A percentile compares a stretch with the other conserved stretches of the same genome.
Evolutionary conservation across 1,140 invertebrate genomes (phyloP).

Genomic region (Papilio aristodemus): DNA sequence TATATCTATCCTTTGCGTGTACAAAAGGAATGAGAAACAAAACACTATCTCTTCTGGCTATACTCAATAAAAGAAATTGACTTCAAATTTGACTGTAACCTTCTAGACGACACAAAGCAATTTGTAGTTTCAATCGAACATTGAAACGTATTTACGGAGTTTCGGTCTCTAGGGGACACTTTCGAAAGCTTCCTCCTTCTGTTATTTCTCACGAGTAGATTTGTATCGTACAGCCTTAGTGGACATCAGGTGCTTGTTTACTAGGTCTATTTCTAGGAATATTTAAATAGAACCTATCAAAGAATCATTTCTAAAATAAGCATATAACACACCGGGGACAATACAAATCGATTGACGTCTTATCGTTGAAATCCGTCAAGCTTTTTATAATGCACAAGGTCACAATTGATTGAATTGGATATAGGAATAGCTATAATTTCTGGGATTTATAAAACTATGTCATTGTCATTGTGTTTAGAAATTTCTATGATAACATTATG

Average conservation of each 20-base stretch:
- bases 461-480: not conserved
- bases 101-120: conserved; percentile 19
- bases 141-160: conserved; percentile 13
- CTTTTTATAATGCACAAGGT: no score
- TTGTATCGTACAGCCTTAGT: not conserved
- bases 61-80: conserved; percentile 17
- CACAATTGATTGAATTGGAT: no score
- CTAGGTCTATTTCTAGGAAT: not conserved
- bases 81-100: conserved; percentile 15
- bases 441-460: no score
- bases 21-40: not conserved
- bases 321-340: no score
- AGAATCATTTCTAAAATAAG: no score
- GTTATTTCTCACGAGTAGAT: conserved; percentile 19
- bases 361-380: no score
- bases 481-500: not conserved
- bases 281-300: no score
- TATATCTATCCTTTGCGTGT: no score
- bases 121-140: conserved; percentile 20
- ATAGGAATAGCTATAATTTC: no score
- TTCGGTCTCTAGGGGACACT: conserved; percentile 1
- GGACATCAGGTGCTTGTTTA: not conserved
- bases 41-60: conserved; percentile 3
- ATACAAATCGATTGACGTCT: no score
- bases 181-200: not conserved